phyloP scores from a whole-genome alignment of 2,888 invertebrate genomes.

The Rapana venosa region DNA sequence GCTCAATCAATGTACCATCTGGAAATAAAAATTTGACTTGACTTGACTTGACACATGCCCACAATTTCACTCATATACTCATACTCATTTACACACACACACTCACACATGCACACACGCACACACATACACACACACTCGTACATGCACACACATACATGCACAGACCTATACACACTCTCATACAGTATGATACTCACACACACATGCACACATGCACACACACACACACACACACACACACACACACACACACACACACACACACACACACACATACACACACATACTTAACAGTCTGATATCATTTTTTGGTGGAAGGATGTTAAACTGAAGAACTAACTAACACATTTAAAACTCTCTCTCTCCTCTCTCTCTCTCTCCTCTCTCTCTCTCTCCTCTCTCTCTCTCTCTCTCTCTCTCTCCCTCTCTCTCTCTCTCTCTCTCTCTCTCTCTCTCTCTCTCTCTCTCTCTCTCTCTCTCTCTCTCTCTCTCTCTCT shows the following conservation, averaged over 20 bases:
- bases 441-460: neutral
- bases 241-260: neutral
- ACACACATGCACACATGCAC: neutral
- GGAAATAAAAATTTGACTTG: too few species aligned
- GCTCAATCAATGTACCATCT: too few species aligned
- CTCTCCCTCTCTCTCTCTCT: neutral
- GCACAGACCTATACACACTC: neutral
- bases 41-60: too few species aligned
- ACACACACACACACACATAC: neutral
- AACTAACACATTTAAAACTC: neutral
- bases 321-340: too few species aligned
- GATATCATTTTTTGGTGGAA: too few species aligned
- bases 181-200: too few species aligned
- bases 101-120: too few species aligned
- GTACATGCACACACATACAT: neutral
- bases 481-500: neutral
- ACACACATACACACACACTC: too few species aligned
- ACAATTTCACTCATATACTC: too few species aligned
- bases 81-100: too few species aligned
- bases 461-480: neutral
- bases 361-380: too few species aligned
- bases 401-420: neutral
- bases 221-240: constrained; percentile 1
- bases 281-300: too few species aligned
- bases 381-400: neutral